These are phyloP conservation scores for Entomobrya multifasciata DNA, from an alignment of 2,888 invertebrate genomes.

Conservation along the genomic window DNA sequence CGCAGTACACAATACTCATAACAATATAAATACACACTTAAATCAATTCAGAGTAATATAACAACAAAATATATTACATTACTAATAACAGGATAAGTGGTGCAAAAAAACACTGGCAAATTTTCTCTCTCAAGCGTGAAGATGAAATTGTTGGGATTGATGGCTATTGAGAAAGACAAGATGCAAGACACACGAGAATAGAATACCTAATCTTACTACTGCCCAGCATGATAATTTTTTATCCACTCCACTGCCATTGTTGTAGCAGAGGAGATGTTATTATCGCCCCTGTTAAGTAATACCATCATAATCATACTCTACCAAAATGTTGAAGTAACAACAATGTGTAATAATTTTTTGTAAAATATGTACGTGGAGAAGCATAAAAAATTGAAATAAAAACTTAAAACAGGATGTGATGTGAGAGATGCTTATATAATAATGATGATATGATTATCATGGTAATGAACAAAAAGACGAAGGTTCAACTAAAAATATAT, in stretches of 20 bases:
- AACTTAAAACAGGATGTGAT: slow-evolving; percentile 33
- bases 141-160: background rate
- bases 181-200: background rate
- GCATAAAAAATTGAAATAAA: slow-evolving; percentile 26
- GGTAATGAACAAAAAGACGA: background rate
- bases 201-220: background rate
- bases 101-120: slow-evolving; percentile 33
- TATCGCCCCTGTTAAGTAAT: slow-evolving; percentile 37
- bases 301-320: too few relatives aligned
- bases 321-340: slow-evolving; percentile 1
- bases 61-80: background rate
- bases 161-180: slow-evolving; percentile 32
- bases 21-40: background rate
- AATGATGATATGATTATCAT: too few relatives aligned
- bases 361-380: background rate
- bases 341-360: background rate
- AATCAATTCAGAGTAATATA: background rate
- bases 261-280: background rate
- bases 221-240: slow-evolving; percentile 10
- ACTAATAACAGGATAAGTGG: background rate
- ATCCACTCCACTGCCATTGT: background rate
- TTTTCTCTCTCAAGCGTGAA: slow-evolving; percentile 54
- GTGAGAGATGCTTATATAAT: background rate
- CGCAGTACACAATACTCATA: background rate
- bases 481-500: too few relatives aligned